Evolutionary conservation across 2,888 invertebrate species (phyloP), one percentile per base, ranked within the genome.

Genomic region (Phyllotreta striolata): DNA sequence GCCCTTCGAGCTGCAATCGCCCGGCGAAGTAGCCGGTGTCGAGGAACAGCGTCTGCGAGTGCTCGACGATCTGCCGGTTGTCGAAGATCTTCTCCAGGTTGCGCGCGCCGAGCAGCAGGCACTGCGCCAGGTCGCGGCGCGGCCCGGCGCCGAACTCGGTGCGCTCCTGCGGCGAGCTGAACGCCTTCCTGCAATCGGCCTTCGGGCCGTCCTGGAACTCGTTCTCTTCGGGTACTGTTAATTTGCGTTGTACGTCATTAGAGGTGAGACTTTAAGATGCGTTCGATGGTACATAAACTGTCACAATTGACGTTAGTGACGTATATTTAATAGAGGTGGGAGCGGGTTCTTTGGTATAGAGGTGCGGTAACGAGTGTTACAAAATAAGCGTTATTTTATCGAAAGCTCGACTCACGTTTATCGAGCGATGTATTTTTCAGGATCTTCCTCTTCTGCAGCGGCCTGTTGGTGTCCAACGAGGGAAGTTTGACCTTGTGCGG

Each of bases 401-500:
- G n/a, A n/a, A n/a, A n/a, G n/a, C n/a, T n/a, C n/a, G n/a, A n/a
- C 78, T 79, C 75, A 82, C 82, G 71, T 66, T 82, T 81, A 66
- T 81, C 81, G 64, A 82, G 69, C n/a, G 82, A 82, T 37, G 75
- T 77, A 59, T 77, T 80, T 68, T 79, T 79, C 61, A 77, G 75
- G 24, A 77, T 68, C 63, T 77, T 76, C 67, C 80, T 83, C 46
- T 85, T 82, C 41, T 84, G 82, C 66, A 85, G 83, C 3, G 85
- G 74, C 1, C 85, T 84, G 61, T 73, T 75, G 24, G 70, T 44
- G 59, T 85, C 86, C 56, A 87, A 79, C 13, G 86, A 86, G 0
- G 87, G 87, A 49, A 87, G 74, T 66, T 83, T 85, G 8, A 87
- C 81, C 75, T 77, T 84, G 74, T 77, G 76, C 6, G 77, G 70